A percentile compares a stretch with the other conserved stretches of the same genome.
Conservation (phyloP, 2,888 invertebrate genomes). For the Sepiola atlantica region DNA sequence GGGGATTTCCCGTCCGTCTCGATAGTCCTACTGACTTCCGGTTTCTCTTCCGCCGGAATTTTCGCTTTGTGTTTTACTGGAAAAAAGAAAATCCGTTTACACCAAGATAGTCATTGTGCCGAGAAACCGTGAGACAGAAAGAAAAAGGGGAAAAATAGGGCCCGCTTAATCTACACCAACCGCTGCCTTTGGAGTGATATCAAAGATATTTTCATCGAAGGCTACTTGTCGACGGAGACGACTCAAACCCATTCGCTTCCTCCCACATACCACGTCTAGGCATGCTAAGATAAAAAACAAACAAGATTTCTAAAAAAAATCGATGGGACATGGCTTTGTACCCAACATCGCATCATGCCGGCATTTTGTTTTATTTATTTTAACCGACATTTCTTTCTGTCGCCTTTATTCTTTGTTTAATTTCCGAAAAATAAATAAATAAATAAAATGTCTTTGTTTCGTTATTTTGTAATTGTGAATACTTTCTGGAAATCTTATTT, state of each 20-base stretch:
- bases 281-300: too few species aligned
- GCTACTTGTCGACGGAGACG: not conserved
- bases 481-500: too few species aligned
- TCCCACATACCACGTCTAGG: not conserved
- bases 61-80: conserved; percentile 11
- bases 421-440: not conserved
- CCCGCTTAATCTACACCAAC: not conserved
- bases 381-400: not conserved
- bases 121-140: not conserved
- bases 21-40: conserved; percentile 10
- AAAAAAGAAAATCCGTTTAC: not conserved
- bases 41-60: conserved; percentile 22
- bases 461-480: not conserved
- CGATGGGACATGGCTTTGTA: conserved; percentile 10
- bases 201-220: conserved; percentile 32
- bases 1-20: conserved; percentile 13
- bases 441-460: not conserved
- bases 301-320: not conserved
- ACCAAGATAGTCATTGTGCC: not conserved
- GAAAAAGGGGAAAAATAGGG: too few species aligned
- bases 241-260: not conserved
- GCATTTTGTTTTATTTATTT: not conserved
- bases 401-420: not conserved
- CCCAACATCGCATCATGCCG: not conserved
- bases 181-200: conserved; percentile 1